Conservation (phyloP, 2,113 vertebrate species). For the Marcusenius ussheri region DNA sequence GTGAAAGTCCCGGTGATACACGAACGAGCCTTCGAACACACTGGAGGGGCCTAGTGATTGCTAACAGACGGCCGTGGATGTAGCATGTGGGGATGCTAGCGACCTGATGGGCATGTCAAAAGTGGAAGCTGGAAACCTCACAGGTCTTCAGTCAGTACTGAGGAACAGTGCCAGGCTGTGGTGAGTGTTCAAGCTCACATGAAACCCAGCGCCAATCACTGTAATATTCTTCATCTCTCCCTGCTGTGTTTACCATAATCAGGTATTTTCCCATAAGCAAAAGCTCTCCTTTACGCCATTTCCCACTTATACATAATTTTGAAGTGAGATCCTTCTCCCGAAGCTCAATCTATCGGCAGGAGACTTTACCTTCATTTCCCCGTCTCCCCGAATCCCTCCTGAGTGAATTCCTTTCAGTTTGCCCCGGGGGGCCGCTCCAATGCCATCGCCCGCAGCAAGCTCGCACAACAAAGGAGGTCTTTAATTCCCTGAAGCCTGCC, state of each 20-base stretch:
- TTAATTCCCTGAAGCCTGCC: constrained; percentile 13
- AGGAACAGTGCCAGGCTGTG: neutral
- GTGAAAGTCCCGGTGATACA: neutral
- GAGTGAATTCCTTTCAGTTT: neutral
- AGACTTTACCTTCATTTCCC: neutral
- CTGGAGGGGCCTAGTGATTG: neutral
- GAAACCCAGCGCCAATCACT: neutral
- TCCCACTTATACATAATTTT: neutral
- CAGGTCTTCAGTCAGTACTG: neutral
- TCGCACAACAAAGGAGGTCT: constrained; percentile 5
- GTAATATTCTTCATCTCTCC: neutral
- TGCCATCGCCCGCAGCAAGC: neutral
- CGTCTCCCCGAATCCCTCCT: neutral
- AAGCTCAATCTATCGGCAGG: neutral
- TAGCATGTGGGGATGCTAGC: neutral
- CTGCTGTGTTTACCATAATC: neutral
- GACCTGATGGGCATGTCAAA: neutral
- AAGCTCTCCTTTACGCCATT: neutral
- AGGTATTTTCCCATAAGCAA: neutral
- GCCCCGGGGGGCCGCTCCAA: neutral
- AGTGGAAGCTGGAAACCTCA: neutral
- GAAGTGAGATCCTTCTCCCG: neutral
- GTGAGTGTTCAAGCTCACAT: neutral
- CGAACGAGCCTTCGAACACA: neutral
- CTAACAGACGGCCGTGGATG: neutral